These are phyloP conservation scores for Eupithecia exiguata DNA, from an alignment of 2,888 invertebrate species.

Conservation along the genomic window DNA sequence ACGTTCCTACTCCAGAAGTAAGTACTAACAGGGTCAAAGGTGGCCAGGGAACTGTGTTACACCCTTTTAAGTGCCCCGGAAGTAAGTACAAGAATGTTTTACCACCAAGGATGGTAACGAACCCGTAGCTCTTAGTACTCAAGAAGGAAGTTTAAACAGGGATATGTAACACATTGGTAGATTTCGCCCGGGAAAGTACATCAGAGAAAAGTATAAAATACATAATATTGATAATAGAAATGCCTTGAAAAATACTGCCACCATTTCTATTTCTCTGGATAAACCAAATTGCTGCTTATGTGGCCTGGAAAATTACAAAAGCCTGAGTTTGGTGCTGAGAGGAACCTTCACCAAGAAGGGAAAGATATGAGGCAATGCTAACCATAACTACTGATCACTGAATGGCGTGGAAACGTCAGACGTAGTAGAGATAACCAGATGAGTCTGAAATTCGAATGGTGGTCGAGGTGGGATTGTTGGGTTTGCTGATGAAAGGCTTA, in stretches of 20 bases:
- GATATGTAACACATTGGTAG: neutral
- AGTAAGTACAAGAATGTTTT: neutral
- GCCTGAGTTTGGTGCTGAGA: too few species aligned
- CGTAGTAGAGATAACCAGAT: neutral
- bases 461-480: neutral
- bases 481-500: too few species aligned
- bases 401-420: too few species aligned
- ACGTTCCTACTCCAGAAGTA: conserved; percentile 93
- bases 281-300: neutral
- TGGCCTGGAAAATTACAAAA: too few species aligned
- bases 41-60: neutral
- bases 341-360: too few species aligned
- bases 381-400: too few species aligned
- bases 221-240: neutral
- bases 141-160: neutral
- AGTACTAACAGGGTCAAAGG: conserved; percentile 42
- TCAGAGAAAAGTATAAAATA: too few species aligned
- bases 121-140: neutral
- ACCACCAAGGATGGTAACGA: too few species aligned
- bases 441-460: neutral
- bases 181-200: too few species aligned
- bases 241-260: neutral
- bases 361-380: too few species aligned
- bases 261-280: neutral
- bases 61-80: neutral